phyloP scores from a whole-genome alignment of 2,888 invertebrate species.

The Epiblema foenella region DNA sequence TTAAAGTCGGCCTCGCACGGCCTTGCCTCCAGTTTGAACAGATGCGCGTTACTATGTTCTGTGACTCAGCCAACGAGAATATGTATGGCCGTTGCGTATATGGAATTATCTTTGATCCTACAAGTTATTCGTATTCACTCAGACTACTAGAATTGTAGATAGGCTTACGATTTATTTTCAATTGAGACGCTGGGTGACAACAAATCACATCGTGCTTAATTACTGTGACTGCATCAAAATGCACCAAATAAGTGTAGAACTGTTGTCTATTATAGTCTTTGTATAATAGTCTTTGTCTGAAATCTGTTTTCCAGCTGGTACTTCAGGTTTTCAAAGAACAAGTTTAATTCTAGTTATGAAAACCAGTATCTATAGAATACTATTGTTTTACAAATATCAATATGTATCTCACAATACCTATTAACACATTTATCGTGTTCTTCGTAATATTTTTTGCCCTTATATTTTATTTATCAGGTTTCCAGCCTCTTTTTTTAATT shows the following conservation, averaged over 20 bases:
- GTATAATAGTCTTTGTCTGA: slow-evolving; percentile 8
- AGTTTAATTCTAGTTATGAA: background rate
- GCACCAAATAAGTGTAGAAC: no score
- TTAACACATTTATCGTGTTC: slow-evolving; percentile 2
- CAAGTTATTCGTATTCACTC: slow-evolving; percentile 34
- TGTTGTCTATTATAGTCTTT: background rate
- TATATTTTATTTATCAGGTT: slow-evolving; percentile 6
- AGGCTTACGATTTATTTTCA: slow-evolving; percentile 13
- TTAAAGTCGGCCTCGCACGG: slow-evolving; percentile 66
- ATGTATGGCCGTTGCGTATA: slow-evolving; percentile 40
- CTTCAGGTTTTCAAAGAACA: slow-evolving; percentile 1
- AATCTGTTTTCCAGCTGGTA: background rate
- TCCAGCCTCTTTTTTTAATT: slow-evolving; percentile 2
- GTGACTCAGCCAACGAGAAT: slow-evolving; percentile 38
- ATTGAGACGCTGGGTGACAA: slow-evolving; percentile 3
- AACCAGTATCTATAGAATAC: background rate
- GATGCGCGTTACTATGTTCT: slow-evolving; percentile 57
- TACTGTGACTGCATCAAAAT: background rate
- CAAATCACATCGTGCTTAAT: slow-evolving; percentile 4
- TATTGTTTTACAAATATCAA: slow-evolving; percentile 2
- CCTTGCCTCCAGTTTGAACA: slow-evolving; percentile 73
- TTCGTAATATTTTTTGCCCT: slow-evolving; percentile 5
- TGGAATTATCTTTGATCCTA: slow-evolving; percentile 38
- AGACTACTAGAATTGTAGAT: slow-evolving; percentile 28
- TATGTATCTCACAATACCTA: no score